Evolutionary conservation across 1,140 invertebrate species (phyloP).

Genomic region (Diabrotica virgifera): DNA sequence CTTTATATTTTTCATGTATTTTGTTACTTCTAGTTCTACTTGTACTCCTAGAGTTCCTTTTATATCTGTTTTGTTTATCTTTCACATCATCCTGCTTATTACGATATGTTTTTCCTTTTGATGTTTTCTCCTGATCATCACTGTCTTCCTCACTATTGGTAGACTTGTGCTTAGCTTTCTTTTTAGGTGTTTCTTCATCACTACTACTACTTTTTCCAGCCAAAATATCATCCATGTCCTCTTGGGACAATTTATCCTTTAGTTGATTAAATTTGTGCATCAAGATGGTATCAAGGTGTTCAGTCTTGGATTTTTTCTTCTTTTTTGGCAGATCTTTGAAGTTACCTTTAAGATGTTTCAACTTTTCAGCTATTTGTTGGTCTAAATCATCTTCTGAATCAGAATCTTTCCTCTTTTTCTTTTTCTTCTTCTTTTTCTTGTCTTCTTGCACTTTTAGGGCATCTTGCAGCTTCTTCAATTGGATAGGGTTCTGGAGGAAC

Average conservation of each 20-base stretch:
- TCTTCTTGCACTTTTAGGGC: slow-evolving; percentile 63
- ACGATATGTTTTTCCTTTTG: slow-evolving; percentile 15
- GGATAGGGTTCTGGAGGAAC: slow-evolving; percentile 85
- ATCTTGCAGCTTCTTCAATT: slow-evolving; percentile 78
- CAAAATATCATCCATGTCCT: slow-evolving; percentile 53
- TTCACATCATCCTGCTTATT: slow-evolving; percentile 22
- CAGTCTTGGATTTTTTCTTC: slow-evolving; percentile 49
- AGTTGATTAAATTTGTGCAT: slow-evolving; percentile 55
- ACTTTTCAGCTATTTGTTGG: slow-evolving; percentile 51
- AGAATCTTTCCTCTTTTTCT: slow-evolving; percentile 53
- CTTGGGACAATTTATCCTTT: slow-evolving; percentile 51
- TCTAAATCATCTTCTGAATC: slow-evolving; percentile 50
- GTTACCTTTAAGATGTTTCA: slow-evolving; percentile 46
- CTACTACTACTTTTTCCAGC: slow-evolving; percentile 48
- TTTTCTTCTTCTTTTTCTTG: slow-evolving; percentile 51
- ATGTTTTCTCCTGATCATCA: slow-evolving; percentile 32
- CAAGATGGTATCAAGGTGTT: slow-evolving; percentile 53
- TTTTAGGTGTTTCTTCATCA: slow-evolving; percentile 44
- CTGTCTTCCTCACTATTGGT: not conserved
- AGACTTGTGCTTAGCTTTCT: slow-evolving; percentile 15
- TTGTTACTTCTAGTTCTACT: slow-evolving; percentile 11
- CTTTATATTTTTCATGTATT: slow-evolving; percentile 8
- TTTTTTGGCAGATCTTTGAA: slow-evolving; percentile 25
- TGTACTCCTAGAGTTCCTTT: slow-evolving; percentile 8
- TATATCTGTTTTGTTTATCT: slow-evolving; percentile 23